A percentile compares a stretch with the other conserved stretches of the same genome.
phyloP scores from a whole-genome alignment of 1,140 invertebrate genomes.

The Platyura marginata region DNA sequence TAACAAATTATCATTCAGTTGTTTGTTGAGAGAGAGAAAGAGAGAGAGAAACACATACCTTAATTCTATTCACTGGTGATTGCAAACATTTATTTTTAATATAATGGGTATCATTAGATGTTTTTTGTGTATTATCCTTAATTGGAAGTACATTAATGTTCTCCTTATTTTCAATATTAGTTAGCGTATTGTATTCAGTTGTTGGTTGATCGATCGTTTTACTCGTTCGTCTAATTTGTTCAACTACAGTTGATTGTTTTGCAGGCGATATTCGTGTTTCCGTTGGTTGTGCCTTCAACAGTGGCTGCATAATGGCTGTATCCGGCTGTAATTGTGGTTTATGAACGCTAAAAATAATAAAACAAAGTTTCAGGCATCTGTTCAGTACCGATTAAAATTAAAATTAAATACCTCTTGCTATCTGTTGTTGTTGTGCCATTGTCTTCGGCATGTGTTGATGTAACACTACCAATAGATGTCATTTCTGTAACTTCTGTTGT shows the following conservation, averaged over 20 bases:
- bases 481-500: conserved; percentile 25
- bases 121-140: neutral
- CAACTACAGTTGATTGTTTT: no score
- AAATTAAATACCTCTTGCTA: neutral
- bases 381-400: neutral
- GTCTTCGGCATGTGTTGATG: conserved; percentile 18
- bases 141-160: no score
- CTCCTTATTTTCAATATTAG: neutral
- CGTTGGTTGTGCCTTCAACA: neutral
- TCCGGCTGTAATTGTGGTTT: neutral
- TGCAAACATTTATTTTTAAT: neutral
- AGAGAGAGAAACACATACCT: neutral
- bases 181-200: neutral
- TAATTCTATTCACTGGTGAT: neutral
- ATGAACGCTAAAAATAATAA: neutral
- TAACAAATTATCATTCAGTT: no score
- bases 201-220: no score
- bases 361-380: neutral
- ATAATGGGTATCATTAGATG: neutral
- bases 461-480: conserved; percentile 23
- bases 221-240: no score
- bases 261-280: no score
- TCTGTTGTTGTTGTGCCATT: neutral
- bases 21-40: no score
- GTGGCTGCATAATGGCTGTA: neutral